Evolutionary conservation across 1,140 invertebrate genomes (phyloP), one percentile per base, ranked within the genome.

Genomic region (Drosophila eugracilis): DNA sequence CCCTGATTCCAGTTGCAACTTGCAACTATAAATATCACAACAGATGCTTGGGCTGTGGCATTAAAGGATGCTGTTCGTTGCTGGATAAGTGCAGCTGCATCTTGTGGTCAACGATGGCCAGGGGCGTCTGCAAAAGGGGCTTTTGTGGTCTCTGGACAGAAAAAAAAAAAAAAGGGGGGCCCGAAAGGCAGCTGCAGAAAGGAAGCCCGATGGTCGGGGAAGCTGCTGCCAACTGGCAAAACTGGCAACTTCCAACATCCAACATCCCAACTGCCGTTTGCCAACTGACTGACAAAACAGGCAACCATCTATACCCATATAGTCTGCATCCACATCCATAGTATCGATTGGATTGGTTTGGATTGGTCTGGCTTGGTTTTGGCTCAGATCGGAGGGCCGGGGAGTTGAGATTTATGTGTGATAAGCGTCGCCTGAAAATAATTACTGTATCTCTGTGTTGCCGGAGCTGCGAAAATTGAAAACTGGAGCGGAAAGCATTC

Each of bases 381-480:
- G 15, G 36, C 3, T 17, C 36, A 19, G 41, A 22, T 22, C 75
- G 47, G 34, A 28, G 66, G 24, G 44, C 32, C 26, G 22, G 42
- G 42, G 22, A 47, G 60, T 45, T 22, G 74, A 86, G 81, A 86
- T 86, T 86, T 86, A 86, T 86, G 81, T 86, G 81, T 86, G 81
- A 86, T 86, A 86, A 86, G 81, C 81, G 81, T 86, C 83, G 81
- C 81, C 83, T 86, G 83, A 81, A 86, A 86, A 86, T 86, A 86
- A 86, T 86, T 86, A 86, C 83, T 86, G 83, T 77, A 78, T 81
- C 81, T 85, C 63, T 34, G 21, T 28, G 36, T 42, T 34, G 39
- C 53, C 47, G 49, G 41, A 58, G 62, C 76, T 66, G 77, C 73
- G 67, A 88, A 86, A 81, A 86, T 88, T 88, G 83, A 86, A 86